These are phyloP conservation scores for Oxytorus armatus DNA, from an alignment of 2,888 invertebrate genomes.

Conservation along the genomic window DNA sequence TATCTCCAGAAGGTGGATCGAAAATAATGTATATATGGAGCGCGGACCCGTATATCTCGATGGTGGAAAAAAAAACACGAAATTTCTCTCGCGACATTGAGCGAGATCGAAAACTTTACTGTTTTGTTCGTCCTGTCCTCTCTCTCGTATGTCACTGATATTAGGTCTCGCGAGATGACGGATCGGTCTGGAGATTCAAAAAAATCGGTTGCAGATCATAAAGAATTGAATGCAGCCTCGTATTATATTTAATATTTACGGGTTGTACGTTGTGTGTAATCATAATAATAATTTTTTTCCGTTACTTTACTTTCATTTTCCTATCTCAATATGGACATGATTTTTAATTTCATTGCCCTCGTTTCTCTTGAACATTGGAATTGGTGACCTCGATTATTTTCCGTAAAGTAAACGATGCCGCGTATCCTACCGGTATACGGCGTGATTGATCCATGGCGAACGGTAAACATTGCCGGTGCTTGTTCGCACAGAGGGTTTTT, in stretches of 20 bases:
- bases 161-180: conserved; percentile 9
- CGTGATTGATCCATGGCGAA: conserved; percentile 79
- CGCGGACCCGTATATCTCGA: neutral
- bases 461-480: conserved; percentile 78
- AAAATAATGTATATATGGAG: neutral
- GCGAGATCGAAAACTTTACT: conserved; percentile 12
- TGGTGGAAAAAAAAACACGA: conserved; percentile 7
- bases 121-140: conserved; percentile 16
- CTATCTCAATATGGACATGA: conserved; percentile 16
- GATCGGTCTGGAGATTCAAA: conserved; percentile 2
- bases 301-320: neutral
- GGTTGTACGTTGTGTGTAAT: no score
- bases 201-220: neutral
- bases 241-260: neutral
- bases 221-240: neutral
- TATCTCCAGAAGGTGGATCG: conserved; percentile 23
- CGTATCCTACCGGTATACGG: conserved; percentile 25
- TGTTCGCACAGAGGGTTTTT: conserved; percentile 63
- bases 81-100: conserved; percentile 33
- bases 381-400: conserved; percentile 68
- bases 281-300: neutral
- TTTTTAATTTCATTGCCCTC: neutral
- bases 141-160: conserved; percentile 24
- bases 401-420: conserved; percentile 68
- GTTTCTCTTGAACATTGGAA: conserved; percentile 28